These are phyloP conservation scores for Tipula vernalis DNA, from an alignment of 2,888 invertebrate genomes.

Conservation along the genomic window DNA sequence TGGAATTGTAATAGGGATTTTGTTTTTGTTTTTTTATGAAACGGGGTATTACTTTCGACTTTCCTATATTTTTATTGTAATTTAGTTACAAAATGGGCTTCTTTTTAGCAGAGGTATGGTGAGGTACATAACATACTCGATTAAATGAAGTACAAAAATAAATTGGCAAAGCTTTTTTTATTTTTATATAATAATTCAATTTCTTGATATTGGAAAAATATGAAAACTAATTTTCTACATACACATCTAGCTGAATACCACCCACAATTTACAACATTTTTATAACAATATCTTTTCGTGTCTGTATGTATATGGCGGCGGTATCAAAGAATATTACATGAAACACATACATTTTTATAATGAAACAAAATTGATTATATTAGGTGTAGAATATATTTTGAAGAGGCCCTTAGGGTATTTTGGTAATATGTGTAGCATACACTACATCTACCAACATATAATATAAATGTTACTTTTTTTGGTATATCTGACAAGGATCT, in stretches of 20 bases:
- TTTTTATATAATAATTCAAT: background rate
- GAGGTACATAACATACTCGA: background rate
- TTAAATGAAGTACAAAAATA: background rate
- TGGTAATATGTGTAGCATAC: background rate
- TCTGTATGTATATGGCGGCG: background rate
- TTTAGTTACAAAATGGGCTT: background rate
- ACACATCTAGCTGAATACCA: background rate
- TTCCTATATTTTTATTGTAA: background rate
- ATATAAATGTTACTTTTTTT: background rate
- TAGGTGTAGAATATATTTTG: conserved; percentile 18
- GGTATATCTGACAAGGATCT: background rate
- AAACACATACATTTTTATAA: background rate
- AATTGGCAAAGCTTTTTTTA: background rate
- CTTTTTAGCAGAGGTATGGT: background rate
- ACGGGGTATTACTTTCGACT: background rate
- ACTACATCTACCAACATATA: background rate
- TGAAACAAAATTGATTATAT: conserved; percentile 15
- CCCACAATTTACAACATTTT: background rate
- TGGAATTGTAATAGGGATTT: background rate
- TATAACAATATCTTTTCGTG: background rate
- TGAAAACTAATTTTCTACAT: background rate
- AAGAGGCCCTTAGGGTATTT: background rate
- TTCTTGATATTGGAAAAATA: background rate
- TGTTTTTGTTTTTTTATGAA: background rate
- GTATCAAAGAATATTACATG: background rate